Evolutionary conservation across 2,113 vertebrate species (phyloP), one percentile per base, ranked within the genome.

Genomic region (Mobula hypostoma): DNA sequence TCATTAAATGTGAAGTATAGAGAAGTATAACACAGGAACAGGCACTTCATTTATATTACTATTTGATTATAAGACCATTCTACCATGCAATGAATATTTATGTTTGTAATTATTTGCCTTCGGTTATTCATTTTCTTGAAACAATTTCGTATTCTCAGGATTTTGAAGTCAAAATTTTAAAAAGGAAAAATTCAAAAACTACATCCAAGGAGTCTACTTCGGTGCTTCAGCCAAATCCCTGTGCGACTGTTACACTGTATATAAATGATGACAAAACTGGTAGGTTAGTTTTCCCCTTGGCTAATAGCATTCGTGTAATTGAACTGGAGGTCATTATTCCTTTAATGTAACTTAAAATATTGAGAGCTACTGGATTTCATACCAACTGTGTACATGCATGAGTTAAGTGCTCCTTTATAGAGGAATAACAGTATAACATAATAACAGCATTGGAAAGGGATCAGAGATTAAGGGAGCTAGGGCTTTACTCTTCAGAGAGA

Each of bases 181-280:
- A 94, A 79, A 96, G 95, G 95, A 96, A 96, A 95, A 97, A 96
- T 95, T 95, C 94, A 95, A 96, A 96, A 79, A 95, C 95, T 94
- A 88, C 94, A 58, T 95, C 94, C 88, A 95, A 95, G 96, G 96
- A 97, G 95, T 96, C 96, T 94, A 96, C 97, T 61, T 97, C 97
- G 94, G 97, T 98, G 79, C 96, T 98, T 95, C 97, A 98, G 87
- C 96, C 97, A 96, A 98, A 98, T 94, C 97, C 97, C 78, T 97
- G 97, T 94, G 96, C 96, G 94, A 90, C 96, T 74, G 90, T 94
- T 95, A 97, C 96, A 96, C 95, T 92, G 94, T 96, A 95, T 95
- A 82, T 94, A 94, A 94, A 95, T n/a, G 95, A 95, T 94, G 96
- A 95, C 95, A 95, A 95, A 61, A 96, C 97, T 96, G 97, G 97